Conservation (phyloP, 2,113 vertebrate species). For the Seriola aureovittata region DNA sequence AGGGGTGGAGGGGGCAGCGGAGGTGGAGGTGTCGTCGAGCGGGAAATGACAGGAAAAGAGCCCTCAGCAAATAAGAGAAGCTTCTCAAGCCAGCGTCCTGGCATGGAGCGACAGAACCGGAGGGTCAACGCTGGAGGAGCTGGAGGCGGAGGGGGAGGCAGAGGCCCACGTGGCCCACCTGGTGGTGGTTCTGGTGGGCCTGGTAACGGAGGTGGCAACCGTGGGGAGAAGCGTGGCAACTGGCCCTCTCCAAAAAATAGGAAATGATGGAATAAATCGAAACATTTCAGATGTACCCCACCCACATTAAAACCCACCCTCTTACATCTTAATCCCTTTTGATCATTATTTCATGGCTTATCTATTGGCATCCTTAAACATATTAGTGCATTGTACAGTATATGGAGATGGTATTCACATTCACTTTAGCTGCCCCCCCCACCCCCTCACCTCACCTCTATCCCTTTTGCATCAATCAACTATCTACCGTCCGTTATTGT, state of each 20-base stretch:
- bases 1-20: slow-evolving; percentile 75
- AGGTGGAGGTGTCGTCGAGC: slow-evolving; percentile 80
- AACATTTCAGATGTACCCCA: slow-evolving; percentile 76
- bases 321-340: slow-evolving; percentile 61
- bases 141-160: slow-evolving; percentile 81
- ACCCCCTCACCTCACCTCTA: slow-evolving; percentile 36
- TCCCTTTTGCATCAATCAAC: slow-evolving; percentile 60
- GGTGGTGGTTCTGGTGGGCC: slow-evolving; percentile 77
- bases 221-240: slow-evolving; percentile 87
- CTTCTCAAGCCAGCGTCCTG: slow-evolving; percentile 93
- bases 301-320: slow-evolving; percentile 48
- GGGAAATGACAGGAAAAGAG: slow-evolving; percentile 82
- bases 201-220: slow-evolving; percentile 82
- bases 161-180: slow-evolving; percentile 81
- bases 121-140: slow-evolving; percentile 85
- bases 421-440: slow-evolving; percentile 47
- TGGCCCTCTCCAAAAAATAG: slow-evolving; percentile 94
- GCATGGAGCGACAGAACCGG: slow-evolving; percentile 93
- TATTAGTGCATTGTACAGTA: slow-evolving; percentile 80
- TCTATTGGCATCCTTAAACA: slow-evolving; percentile 67
- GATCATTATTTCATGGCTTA: slow-evolving; percentile 64
- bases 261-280: slow-evolving; percentile 82
- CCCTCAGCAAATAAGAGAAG: slow-evolving; percentile 89
- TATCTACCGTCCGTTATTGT: slow-evolving; percentile 78
- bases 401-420: slow-evolving; percentile 77